A percentile compares a stretch with the other conserved stretches of the same genome.
Evolutionary conservation across 2,888 invertebrate genomes (phyloP).

Genomic region (Platypus cylindrus): DNA sequence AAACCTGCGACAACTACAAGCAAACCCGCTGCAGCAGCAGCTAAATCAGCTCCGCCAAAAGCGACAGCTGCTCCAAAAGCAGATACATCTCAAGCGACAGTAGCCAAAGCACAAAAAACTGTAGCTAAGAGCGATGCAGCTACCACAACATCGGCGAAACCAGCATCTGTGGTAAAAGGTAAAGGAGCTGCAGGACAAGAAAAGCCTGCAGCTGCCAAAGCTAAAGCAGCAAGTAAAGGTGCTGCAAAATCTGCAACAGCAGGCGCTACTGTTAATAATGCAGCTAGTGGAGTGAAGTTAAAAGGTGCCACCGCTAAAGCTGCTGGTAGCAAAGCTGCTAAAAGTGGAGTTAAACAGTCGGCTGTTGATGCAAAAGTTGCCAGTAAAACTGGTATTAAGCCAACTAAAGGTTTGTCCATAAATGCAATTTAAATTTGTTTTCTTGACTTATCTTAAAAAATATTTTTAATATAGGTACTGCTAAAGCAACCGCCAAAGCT

Average conservation of each 20-base stretch:
- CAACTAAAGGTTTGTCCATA: not conserved
- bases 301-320: conserved; percentile 7
- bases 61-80: conserved; percentile 24
- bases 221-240: no score
- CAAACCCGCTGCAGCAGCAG: conserved; percentile 18
- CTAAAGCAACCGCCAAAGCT: conserved; percentile 18
- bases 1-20: conserved; percentile 20
- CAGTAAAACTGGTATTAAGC: no score
- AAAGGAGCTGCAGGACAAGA: no score
- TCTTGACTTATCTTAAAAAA: not conserved
- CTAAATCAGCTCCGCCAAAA: conserved; percentile 11
- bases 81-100: no score
- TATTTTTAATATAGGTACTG: conserved; percentile 16
- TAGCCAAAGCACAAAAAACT: no score
- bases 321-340: conserved; percentile 24
- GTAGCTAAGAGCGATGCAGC: conserved; percentile 17
- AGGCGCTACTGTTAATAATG: conserved; percentile 15
- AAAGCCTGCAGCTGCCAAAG: conserved; percentile 16
- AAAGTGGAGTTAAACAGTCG: no score
- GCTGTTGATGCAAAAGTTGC: no score
- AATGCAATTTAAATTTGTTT: not conserved
- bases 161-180: no score
- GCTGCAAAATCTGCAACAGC: conserved; percentile 24
- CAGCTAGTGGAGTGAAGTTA: no score
- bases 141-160: conserved; percentile 18